phyloP scores from a whole-genome alignment of 2,113 vertebrate genomes.

The Otocyon megalotis region DNA sequence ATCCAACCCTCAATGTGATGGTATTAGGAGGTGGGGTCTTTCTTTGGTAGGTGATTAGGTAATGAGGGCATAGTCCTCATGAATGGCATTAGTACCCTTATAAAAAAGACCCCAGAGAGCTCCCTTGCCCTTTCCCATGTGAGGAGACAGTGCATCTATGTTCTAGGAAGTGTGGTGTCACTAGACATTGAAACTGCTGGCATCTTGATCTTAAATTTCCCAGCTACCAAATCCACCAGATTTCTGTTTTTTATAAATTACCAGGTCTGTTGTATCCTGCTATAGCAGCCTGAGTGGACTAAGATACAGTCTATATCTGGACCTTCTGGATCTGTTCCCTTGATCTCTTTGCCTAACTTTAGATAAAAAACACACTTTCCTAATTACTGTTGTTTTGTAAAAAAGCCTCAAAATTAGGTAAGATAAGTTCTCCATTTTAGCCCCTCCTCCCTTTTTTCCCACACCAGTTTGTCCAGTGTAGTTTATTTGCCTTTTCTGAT shows the following conservation, averaged over 20 bases:
- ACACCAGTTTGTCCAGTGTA: neutral
- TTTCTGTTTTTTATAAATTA: neutral
- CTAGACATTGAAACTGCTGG: neutral
- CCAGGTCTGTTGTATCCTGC: neutral
- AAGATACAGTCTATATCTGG: neutral
- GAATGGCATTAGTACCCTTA: neutral
- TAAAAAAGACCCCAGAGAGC: neutral
- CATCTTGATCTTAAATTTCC: neutral
- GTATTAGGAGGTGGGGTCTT: neutral
- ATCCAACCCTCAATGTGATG: neutral
- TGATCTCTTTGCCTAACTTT: neutral
- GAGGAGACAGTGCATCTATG: neutral
- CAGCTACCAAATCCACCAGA: neutral
- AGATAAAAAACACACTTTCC: neutral
- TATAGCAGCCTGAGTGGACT: neutral
- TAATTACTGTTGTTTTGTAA: neutral
- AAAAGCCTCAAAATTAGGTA: neutral
- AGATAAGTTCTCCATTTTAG: neutral
- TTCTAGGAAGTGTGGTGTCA: neutral
- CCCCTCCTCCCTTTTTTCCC: neutral
- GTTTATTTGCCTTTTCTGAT: neutral
- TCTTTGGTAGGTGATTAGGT: neutral
- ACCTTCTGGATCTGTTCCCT: neutral
- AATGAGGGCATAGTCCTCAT: neutral
- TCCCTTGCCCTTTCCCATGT: neutral